Conservation (phyloP, 1,140 invertebrate genomes). For the Samia ricini region DNA sequence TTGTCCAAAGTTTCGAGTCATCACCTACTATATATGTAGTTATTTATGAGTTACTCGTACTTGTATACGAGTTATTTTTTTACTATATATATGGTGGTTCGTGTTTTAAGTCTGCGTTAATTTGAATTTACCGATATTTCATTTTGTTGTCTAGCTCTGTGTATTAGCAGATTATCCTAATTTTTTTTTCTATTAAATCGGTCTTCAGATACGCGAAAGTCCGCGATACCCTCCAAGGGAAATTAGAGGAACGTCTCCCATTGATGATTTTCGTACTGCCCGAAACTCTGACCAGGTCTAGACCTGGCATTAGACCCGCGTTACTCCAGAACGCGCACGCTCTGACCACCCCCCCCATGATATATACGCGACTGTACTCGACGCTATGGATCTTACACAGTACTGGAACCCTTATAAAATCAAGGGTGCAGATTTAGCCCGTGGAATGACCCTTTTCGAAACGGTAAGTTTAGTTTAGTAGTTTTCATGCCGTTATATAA, state of each 20-base stretch:
- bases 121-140: too few relatives aligned
- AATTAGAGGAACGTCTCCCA: slow-evolving; percentile 92
- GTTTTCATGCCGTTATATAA: too few relatives aligned
- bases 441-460: slow-evolving; percentile 85
- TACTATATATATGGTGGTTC: too few relatives aligned
- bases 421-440: slow-evolving; percentile 75
- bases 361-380: slow-evolving; percentile 84
- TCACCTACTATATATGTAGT: too few relatives aligned
- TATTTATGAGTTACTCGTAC: too few relatives aligned
- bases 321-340: slow-evolving; percentile 83
- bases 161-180: too few relatives aligned
- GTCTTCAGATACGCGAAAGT: slow-evolving; percentile 89
- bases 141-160: too few relatives aligned
- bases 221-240: slow-evolving; percentile 91
- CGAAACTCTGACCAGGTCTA: slow-evolving; percentile 79
- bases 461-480: slow-evolving; percentile 81
- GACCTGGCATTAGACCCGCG: slow-evolving; percentile 81
- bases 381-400: slow-evolving; percentile 78
- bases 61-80: too few relatives aligned
- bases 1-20: too few relatives aligned
- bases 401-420: slow-evolving; percentile 42
- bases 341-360: slow-evolving; percentile 90
- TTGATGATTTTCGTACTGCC: slow-evolving; percentile 91
- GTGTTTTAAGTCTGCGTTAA: neutral
- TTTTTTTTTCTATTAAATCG: too few relatives aligned